phyloP scores from a whole-genome alignment of 1,140 invertebrate genomes.

The Rhyzopertha dominica region DNA sequence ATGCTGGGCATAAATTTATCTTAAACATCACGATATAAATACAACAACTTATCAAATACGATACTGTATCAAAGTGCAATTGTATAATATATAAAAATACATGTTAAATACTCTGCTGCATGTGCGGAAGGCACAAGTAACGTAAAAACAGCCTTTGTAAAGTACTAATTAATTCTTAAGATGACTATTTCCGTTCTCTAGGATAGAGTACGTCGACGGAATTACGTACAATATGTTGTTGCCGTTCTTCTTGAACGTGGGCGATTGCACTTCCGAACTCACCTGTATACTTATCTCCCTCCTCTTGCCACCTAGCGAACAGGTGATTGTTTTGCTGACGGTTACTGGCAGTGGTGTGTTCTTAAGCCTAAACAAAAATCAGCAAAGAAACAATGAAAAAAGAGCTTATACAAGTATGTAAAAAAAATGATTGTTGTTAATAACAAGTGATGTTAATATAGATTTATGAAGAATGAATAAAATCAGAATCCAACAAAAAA shows the following conservation, averaged over 20 bases:
- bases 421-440: slow-evolving; percentile 18
- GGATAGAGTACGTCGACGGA: slow-evolving; percentile 47
- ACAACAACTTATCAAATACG: no score
- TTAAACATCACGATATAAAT: no score
- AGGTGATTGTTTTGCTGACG: slow-evolving; percentile 58
- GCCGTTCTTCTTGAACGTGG: slow-evolving; percentile 60
- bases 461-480: not conserved
- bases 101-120: no score
- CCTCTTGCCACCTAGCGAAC: slow-evolving; percentile 70
- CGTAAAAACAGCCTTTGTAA: no score
- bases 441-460: slow-evolving; percentile 9
- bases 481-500: slow-evolving; percentile 6
- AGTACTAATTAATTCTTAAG: slow-evolving; percentile 32
- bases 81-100: no score
- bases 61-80: no score
- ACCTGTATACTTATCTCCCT: slow-evolving; percentile 59
- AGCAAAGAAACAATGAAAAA: slow-evolving; percentile 22
- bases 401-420: no score
- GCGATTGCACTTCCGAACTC: slow-evolving; percentile 50
- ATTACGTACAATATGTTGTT: slow-evolving; percentile 52
- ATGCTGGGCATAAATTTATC: no score
- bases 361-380: slow-evolving; percentile 49
- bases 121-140: no score
- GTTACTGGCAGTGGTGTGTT: slow-evolving; percentile 60
- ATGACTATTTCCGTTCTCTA: slow-evolving; percentile 39